Conservation (phyloP, 2,113 vertebrate species). For the Dipodomys stephensi region DNA sequence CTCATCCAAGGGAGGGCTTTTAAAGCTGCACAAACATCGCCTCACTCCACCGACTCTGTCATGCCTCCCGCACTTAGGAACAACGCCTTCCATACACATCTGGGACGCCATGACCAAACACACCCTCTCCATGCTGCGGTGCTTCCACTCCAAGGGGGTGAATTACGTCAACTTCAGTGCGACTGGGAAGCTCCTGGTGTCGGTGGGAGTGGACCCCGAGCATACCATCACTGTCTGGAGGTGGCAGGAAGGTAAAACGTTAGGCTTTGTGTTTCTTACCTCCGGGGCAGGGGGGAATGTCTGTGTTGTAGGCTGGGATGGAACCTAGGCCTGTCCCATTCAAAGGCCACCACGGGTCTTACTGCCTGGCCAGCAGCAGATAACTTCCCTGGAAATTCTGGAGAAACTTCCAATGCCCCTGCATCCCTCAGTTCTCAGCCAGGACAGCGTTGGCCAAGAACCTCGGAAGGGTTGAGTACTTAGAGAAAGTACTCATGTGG, state of each 20-base stretch:
- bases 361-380: neutral
- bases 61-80: slow-evolving; percentile 84
- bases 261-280: rapidly evolving
- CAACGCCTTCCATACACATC: slow-evolving; percentile 95
- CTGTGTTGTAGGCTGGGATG: neutral
- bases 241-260: slow-evolving; percentile 96
- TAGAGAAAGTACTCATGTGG: no score
- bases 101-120: slow-evolving; percentile 98
- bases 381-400: neutral
- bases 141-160: slow-evolving; percentile 95
- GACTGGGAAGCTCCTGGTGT: slow-evolving; percentile 96
- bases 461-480: neutral
- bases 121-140: slow-evolving; percentile 96
- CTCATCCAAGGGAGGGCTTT: neutral
- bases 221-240: slow-evolving; percentile 98
- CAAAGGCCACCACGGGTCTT: rapidly evolving
- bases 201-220: slow-evolving; percentile 96
- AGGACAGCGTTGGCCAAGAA: no score
- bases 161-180: slow-evolving; percentile 97
- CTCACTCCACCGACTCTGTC: rapidly evolving
- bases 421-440: neutral
- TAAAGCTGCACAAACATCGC: no score
- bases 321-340: neutral
- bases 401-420: neutral
- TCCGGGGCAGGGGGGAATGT: no score